A percentile compares a stretch with the other conserved stretches of the same genome.
Evolutionary conservation across 2,888 invertebrate species (phyloP).

Genomic region (Heteromyza rotundicornis): DNA sequence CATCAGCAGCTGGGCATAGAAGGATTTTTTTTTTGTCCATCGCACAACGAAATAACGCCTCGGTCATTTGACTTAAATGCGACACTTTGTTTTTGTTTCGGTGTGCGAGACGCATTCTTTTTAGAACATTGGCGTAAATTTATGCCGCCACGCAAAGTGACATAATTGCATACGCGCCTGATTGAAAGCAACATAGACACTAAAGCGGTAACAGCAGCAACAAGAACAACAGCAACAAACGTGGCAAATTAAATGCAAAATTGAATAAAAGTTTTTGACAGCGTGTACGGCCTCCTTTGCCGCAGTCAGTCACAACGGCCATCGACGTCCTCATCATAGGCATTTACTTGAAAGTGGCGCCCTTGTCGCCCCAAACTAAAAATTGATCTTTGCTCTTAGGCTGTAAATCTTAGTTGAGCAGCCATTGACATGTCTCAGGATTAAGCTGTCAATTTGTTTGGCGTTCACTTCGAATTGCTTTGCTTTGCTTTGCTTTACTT

Average conservation of each 20-base stretch:
- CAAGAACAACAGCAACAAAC: slow-evolving; percentile 22
- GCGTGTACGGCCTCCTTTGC: not conserved
- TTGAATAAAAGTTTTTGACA: not conserved
- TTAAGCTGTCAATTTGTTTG: slow-evolving; percentile 51
- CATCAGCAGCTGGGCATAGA: slow-evolving; percentile 3
- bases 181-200: slow-evolving; percentile 46
- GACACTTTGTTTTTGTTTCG: not conserved
- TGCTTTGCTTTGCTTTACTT: not conserved
- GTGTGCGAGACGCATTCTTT: no score
- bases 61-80: slow-evolving; percentile 11
- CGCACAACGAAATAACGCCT: slow-evolving; percentile 8
- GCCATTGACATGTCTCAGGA: slow-evolving; percentile 52
- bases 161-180: slow-evolving; percentile 32
- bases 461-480: slow-evolving; percentile 11
- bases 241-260: slow-evolving; percentile 19
- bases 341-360: no score
- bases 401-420: slow-evolving; percentile 54
- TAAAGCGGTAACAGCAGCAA: slow-evolving; percentile 3
- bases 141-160: slow-evolving; percentile 7
- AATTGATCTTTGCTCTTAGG: slow-evolving; percentile 32
- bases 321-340: no score
- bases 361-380: not conserved
- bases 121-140: not conserved
- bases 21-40: not conserved
- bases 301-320: no score